Evolutionary conservation across 2,797 vertebrate genomes (phyloP).

Genomic region (Urocyon cinereoargenteus): DNA sequence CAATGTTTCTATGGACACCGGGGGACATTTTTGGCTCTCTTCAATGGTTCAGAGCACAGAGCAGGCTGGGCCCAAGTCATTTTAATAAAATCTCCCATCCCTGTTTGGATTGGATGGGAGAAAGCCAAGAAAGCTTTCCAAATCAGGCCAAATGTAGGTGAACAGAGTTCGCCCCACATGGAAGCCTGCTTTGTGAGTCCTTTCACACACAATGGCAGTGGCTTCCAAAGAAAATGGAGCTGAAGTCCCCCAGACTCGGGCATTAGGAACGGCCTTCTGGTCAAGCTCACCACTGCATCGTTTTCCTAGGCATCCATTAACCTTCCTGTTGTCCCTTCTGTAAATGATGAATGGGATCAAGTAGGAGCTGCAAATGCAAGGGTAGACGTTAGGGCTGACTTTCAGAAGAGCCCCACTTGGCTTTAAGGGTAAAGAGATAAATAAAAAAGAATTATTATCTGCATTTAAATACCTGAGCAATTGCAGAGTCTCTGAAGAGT

Average conservation of each 20-base stretch:
- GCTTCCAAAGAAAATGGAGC: conserved; percentile 70
- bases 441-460: background rate
- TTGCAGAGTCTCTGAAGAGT: background rate
- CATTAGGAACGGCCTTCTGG: background rate
- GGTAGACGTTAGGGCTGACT: background rate
- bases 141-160: conserved; percentile 79
- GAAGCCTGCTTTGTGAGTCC: conserved; percentile 71
- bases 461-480: conserved; percentile 30
- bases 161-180: conserved; percentile 68
- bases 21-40: conserved; percentile 79
- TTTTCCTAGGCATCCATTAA: conserved; percentile 51
- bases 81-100: conserved; percentile 79
- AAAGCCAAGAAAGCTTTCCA: conserved; percentile 81
- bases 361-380: background rate
- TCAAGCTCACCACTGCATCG: background rate
- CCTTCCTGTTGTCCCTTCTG: conserved; percentile 52
- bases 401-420: background rate
- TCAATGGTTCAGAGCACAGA: conserved; percentile 80
- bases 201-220: conserved; percentile 61
- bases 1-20: conserved; percentile 81
- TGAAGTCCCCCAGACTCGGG: conserved; percentile 47
- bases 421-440: conserved; percentile 17
- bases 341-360: conserved; percentile 50
- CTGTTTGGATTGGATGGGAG: conserved; percentile 76
- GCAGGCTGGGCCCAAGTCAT: conserved; percentile 75